phyloP scores from a whole-genome alignment of 2,113 vertebrate genomes.

The Malurus melanocephalus region DNA sequence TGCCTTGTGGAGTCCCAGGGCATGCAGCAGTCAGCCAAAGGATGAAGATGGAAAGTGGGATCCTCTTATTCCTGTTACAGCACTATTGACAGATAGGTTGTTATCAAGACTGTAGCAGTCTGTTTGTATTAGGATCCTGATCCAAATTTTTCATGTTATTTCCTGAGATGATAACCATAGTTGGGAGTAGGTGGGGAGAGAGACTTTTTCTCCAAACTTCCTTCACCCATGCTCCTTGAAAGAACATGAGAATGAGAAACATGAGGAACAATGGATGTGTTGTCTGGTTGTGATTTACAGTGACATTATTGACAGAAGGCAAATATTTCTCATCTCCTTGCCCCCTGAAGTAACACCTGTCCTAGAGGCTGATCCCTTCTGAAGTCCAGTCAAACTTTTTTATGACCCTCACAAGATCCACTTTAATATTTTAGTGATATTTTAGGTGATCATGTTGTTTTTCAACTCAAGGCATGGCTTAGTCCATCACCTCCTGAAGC shows the following conservation, averaged over 20 bases:
- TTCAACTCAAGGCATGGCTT: neutral
- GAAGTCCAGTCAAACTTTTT: neutral
- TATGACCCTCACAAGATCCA: neutral
- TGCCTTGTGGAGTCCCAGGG: neutral
- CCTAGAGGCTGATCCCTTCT: neutral
- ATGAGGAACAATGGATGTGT: fast-evolving
- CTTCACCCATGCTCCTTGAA: neutral
- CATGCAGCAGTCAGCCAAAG: neutral
- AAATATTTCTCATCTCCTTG: neutral
- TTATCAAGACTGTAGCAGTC: neutral
- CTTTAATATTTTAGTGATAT: neutral
- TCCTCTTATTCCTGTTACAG: neutral
- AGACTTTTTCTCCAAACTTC: neutral
- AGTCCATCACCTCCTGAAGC: neutral
- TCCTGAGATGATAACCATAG: neutral
- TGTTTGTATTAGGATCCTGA: neutral
- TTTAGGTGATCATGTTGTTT: neutral
- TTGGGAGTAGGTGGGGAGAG: neutral
- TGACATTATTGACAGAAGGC: neutral
- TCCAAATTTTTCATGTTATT: neutral
- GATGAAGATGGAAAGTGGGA: neutral
- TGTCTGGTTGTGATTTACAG: neutral
- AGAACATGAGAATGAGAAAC: neutral
- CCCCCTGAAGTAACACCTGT: neutral
- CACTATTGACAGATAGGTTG: neutral